phyloP scores from a whole-genome alignment of 1,140 invertebrate species.

The Macrosteles quadrilineatus region DNA sequence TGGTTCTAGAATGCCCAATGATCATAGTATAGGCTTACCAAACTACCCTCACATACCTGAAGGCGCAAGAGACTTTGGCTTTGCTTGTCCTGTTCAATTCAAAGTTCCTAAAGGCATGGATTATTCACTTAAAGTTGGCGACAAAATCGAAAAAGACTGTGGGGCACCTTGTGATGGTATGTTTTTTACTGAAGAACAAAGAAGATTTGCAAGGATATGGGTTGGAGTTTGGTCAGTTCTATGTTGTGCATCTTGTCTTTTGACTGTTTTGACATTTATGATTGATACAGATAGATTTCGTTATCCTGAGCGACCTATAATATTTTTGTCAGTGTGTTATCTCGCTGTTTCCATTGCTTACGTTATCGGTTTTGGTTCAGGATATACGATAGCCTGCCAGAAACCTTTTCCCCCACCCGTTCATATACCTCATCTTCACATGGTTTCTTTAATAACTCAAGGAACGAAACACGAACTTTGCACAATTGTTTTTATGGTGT shows the following conservation, averaged over 20 bases:
- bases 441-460: slow-evolving; percentile 69
- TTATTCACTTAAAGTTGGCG: slow-evolving; percentile 81
- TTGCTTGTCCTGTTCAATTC: slow-evolving; percentile 85
- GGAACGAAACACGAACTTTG: slow-evolving; percentile 61
- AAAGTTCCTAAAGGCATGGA: slow-evolving; percentile 74
- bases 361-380: slow-evolving; percentile 85
- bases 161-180: slow-evolving; percentile 91
- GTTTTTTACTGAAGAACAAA: slow-evolving; percentile 85
- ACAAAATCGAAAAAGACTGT: slow-evolving; percentile 78
- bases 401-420: slow-evolving; percentile 76
- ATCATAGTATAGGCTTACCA: neutral
- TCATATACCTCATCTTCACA: slow-evolving; percentile 64
- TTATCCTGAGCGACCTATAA: slow-evolving; percentile 97
- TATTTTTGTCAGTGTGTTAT: slow-evolving; percentile 97
- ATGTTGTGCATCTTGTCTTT: slow-evolving; percentile 88
- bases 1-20: slow-evolving; percentile 19
- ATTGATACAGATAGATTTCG: slow-evolving; percentile 91
- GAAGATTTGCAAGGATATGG: slow-evolving; percentile 85
- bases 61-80: slow-evolving; percentile 67
- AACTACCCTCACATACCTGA: slow-evolving; percentile 42
- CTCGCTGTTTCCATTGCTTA: slow-evolving; percentile 92
- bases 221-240: slow-evolving; percentile 92
- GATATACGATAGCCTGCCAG: slow-evolving; percentile 85
- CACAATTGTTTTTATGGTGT: slow-evolving; percentile 95
- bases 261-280: slow-evolving; percentile 93